These are phyloP conservation scores for Drosophila persimilis DNA, from an alignment of 1,140 invertebrate genomes.

Conservation along the genomic window DNA sequence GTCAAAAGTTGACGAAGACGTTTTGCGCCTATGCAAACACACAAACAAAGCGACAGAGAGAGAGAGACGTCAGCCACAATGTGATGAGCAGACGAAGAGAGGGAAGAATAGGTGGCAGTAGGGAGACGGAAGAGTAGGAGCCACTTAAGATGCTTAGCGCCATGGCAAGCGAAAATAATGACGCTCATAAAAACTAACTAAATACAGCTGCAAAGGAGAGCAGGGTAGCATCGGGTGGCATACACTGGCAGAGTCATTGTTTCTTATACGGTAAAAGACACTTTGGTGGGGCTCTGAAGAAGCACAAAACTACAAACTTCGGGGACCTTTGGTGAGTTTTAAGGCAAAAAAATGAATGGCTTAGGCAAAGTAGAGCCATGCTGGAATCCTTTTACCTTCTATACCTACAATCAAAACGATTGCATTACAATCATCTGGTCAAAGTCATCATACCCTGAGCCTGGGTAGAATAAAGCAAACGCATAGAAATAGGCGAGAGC, in stretches of 20 bases:
- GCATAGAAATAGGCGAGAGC: slow-evolving; percentile 14
- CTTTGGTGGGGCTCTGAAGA: too few species aligned
- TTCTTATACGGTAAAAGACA: too few species aligned
- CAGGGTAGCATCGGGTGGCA: too few species aligned
- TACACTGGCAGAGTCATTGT: too few species aligned
- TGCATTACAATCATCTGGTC: too few species aligned
- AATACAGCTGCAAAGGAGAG: slow-evolving; percentile 41
- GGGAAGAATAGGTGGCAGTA: background rate
- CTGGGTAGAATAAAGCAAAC: slow-evolving; percentile 64
- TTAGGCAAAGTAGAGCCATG: too few species aligned
- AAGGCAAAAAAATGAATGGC: too few species aligned
- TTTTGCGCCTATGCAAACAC: slow-evolving; percentile 74
- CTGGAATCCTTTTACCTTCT: too few species aligned
- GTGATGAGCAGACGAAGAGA: slow-evolving; percentile 10
- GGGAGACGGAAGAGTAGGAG: slow-evolving; percentile 15
- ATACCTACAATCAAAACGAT: too few species aligned
- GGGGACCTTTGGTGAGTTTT: too few species aligned
- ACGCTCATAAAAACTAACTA: slow-evolving; percentile 81
- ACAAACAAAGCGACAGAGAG: background rate
- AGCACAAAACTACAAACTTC: too few species aligned
- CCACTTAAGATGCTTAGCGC: slow-evolving; percentile 80
- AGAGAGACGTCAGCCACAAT: slow-evolving; percentile 7
- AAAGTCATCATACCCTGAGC: too few species aligned
- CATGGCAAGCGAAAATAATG: slow-evolving; percentile 80
- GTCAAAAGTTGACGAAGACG: slow-evolving; percentile 64